These are phyloP conservation scores for Machimus rusticus DNA, from an alignment of 2,888 invertebrate species.

Conservation along the genomic window DNA sequence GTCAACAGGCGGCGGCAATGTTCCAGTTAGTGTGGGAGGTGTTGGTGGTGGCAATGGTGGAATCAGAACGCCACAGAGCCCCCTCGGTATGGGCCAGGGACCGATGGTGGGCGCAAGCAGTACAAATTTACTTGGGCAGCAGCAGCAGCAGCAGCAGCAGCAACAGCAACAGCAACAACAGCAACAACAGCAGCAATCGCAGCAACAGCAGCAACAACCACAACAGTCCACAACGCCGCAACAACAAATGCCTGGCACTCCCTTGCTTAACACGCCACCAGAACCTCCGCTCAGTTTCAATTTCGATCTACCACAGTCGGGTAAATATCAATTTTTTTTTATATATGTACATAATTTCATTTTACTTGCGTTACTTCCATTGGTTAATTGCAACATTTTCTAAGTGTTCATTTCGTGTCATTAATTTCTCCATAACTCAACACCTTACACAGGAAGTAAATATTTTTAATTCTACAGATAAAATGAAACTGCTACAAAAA, in stretches of 20 bases:
- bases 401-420: background rate
- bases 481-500: no score
- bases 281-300: conserved; percentile 61
- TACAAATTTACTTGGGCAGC: conserved; percentile 56
- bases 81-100: conserved; percentile 57
- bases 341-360: background rate
- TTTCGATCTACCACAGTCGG: conserved; percentile 58
- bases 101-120: conserved; percentile 57
- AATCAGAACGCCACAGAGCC: conserved; percentile 60
- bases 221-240: conserved; percentile 50
- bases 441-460: no score
- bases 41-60: conserved; percentile 47
- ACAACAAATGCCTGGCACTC: conserved; percentile 52
- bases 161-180: conserved; percentile 50
- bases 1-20: conserved; percentile 57
- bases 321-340: conserved; percentile 54
- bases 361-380: background rate
- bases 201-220: conserved; percentile 47
- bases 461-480: no score
- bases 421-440: background rate
- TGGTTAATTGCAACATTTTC: background rate
- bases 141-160: conserved; percentile 49
- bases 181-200: conserved; percentile 49
- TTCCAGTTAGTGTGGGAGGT: conserved; percentile 51
- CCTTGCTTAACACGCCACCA: conserved; percentile 59